A percentile compares a stretch with the other conserved stretches of the same genome.
phyloP scores from a whole-genome alignment of 2,113 vertebrate species.

The Lota lota region DNA sequence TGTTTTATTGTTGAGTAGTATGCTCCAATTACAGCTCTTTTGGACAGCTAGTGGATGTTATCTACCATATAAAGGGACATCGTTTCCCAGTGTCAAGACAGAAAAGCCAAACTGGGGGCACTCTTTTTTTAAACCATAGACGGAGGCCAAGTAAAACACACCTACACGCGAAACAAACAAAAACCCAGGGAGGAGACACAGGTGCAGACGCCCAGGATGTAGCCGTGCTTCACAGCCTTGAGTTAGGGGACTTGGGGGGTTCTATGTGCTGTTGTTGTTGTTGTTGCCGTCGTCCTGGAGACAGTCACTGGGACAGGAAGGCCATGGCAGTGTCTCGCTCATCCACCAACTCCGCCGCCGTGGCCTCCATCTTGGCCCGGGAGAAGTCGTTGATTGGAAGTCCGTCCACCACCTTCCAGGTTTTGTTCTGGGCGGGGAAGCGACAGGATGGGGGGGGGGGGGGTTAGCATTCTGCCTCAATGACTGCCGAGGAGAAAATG shows the following conservation, averaged over 20 bases:
- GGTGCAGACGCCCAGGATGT: conserved; percentile 29
- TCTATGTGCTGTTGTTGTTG: conserved; percentile 48
- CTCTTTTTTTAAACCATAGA: conserved; percentile 19
- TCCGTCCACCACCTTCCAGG: conserved; percentile 89
- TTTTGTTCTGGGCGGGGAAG: conserved; percentile 78
- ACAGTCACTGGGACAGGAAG: conserved; percentile 89
- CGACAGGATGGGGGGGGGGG: too few relatives aligned
- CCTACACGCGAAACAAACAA: conserved; percentile 14
- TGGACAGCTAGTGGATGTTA: conserved; percentile 45
- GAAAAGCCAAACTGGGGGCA: conserved; percentile 38
- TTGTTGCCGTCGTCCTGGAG: not conserved
- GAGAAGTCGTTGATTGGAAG: conserved; percentile 92
- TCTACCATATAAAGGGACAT: conserved; percentile 37
- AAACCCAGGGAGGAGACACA: conserved; percentile 18
- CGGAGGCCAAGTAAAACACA: conserved; percentile 40
- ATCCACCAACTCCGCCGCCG: conserved; percentile 88
- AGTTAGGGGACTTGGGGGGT: conserved; percentile 62
- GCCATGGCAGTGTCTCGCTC: conserved; percentile 90
- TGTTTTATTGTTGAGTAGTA: conserved; percentile 55
- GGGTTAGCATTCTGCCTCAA: not conserved
- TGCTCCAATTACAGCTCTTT: conserved; percentile 47
- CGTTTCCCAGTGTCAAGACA: conserved; percentile 20
- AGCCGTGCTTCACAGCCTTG: conserved; percentile 78
- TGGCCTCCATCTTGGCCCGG: conserved; percentile 89
- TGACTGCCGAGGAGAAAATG: too few relatives aligned